Evolutionary conservation across 1,140 invertebrate species (phyloP).

Genomic region (Ooceraea biroi): DNA sequence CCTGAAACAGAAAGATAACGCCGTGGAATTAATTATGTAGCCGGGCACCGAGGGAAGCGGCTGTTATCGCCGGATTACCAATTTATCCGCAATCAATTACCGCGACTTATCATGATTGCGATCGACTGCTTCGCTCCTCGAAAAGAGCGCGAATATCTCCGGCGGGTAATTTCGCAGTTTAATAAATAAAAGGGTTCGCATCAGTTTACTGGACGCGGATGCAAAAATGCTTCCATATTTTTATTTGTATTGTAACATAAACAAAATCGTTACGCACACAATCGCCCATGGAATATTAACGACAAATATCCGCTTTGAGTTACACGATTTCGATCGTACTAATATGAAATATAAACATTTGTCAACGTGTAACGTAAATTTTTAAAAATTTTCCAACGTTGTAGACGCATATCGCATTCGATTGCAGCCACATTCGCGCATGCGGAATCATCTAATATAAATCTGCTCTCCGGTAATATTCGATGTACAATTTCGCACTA

Average conservation of each 20-base stretch:
- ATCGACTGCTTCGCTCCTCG: constrained; percentile 51
- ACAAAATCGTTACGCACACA: background rate
- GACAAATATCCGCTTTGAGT: background rate
- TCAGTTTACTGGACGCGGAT: background rate
- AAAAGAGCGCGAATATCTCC: background rate
- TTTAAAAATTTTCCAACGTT: background rate
- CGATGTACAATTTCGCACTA: background rate
- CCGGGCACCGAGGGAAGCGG: constrained; percentile 1
- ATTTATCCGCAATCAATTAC: constrained; percentile 75
- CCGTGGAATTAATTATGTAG: constrained; percentile 71
- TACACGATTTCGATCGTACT: background rate
- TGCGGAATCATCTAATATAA: background rate
- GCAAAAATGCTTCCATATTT: constrained; percentile 4
- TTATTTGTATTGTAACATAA: background rate
- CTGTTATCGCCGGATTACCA: constrained; percentile 72
- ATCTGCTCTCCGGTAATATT: background rate
- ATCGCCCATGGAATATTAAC: background rate
- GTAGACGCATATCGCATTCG: background rate
- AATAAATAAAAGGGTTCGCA: background rate
- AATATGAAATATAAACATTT: constrained; percentile 2
- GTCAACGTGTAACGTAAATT: background rate
- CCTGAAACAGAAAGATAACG: constrained; percentile 79
- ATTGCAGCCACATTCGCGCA: background rate
- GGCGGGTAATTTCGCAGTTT: background rate
- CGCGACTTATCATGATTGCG: constrained; percentile 61